Base-by-base conservation (phyloP, 1,140 invertebrate genomes). In the Plectrocnemia conspersa region DNA sequence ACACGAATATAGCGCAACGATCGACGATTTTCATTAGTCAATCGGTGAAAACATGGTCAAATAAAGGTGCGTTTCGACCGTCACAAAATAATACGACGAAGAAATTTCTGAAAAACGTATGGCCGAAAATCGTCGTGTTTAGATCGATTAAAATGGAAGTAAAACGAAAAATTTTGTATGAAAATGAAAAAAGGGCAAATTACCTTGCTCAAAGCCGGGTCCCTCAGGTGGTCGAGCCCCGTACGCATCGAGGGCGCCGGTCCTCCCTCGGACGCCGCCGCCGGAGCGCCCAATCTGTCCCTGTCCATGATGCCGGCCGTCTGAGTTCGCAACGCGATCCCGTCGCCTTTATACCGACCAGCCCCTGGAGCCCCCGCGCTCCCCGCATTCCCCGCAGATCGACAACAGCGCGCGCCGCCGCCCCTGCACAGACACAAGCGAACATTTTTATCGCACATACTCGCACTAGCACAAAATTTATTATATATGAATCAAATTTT, bases 151-250 rank as follows among this genome's bases (percentile, higher is more conserved):
- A 15, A 9, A 11, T 5, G 36, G 16, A 38, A 15, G 10, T 10
- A 38, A 38, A 10, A 16, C 7, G 16, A n/a, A 32, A n/a, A n/a
- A n/a, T n/a, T n/a, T n/a, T n/a, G n/a, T n/a, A n/a, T n/a, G n/a
- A n/a, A 5, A 32, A 16, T 24, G 35, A 10, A 27, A 21, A 19
- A 24, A 49, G 23, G 5, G 53, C 27, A 7, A 52, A 38, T 64
- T 70, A 86, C 87, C 83, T 89, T 90, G 69, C 89, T 90, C 3
- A 89, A 73, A 44, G 82, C 77, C 0, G 87, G 85, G 68, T 89
- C 82, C 58, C 82, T 77, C 16, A 90, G 71, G 63, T 85, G 82
- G 66, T 89, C 86, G 54, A 89, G 80, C 42, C 86, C 86, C 27
- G 82, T 77, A 15, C 81, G 59, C 2, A 70, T 72, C 66, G 68